These are phyloP conservation scores for Agrochola litura DNA, from an alignment of 2,888 invertebrate species.

Conservation along the genomic window DNA sequence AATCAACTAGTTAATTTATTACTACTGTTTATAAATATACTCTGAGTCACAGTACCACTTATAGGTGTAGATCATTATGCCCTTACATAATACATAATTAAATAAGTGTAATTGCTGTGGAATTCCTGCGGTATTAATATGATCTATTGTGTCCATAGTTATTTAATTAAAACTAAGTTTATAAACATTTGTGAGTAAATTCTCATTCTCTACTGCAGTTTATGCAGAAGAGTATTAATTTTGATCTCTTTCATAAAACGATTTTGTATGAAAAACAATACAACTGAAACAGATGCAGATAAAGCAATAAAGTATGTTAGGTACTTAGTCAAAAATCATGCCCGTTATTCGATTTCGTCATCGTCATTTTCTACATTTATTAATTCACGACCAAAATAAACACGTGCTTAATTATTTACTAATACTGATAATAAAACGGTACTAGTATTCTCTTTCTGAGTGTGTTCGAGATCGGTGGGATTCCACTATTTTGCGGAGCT, in stretches of 20 bases:
- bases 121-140: slow-evolving; percentile 3
- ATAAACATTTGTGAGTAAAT: not conserved
- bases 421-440: too few species aligned
- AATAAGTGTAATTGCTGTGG: not conserved
- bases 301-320: not conserved
- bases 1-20: not conserved
- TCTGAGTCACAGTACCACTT: slow-evolving; percentile 22
- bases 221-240: not conserved
- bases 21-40: slow-evolving; percentile 1
- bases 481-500: too few species aligned
- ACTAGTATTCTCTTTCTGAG: too few species aligned
- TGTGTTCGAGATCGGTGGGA: too few species aligned
- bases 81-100: slow-evolving; percentile 10
- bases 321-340: not conserved
- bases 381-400: not conserved
- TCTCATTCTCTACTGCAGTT: not conserved
- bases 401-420: not conserved
- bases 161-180: not conserved
- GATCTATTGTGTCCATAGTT: not conserved
- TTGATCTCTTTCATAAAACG: not conserved
- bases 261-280: not conserved
- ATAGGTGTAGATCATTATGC: not conserved
- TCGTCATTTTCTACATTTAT: too few species aligned
- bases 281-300: not conserved
- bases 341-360: too few species aligned